Percentiles rank a stretch among this genome's conserved stretches.
Evolutionary conservation across 2,888 invertebrate genomes (phyloP).

Genomic region (Apamea monoglypha): DNA sequence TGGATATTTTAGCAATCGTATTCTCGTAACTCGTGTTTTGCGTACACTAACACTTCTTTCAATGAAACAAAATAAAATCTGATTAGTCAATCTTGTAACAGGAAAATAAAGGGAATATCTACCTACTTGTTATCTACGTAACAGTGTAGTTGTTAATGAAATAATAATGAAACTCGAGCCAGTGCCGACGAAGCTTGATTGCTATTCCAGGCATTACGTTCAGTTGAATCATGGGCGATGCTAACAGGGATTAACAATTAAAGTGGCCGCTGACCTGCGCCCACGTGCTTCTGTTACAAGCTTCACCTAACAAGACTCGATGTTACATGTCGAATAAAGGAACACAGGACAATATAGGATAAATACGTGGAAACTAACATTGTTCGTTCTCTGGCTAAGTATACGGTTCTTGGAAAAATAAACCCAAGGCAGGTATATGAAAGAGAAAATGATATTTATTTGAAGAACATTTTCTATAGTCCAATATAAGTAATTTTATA

Average conservation of each 20-base stretch:
- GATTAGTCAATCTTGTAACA: not conserved
- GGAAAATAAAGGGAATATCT: slow-evolving; percentile 15
- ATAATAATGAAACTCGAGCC: slow-evolving; percentile 48
- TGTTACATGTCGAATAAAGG: not conserved
- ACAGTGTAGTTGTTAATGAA: slow-evolving; percentile 43
- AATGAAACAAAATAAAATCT: not conserved
- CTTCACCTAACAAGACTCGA: slow-evolving; percentile 26
- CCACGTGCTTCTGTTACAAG: slow-evolving; percentile 58
- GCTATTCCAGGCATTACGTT: slow-evolving; percentile 61
- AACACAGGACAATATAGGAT: not conserved
- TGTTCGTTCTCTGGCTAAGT: not conserved
- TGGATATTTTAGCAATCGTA: not conserved
- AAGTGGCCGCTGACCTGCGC: slow-evolving; percentile 70
- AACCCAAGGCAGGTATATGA: not conserved
- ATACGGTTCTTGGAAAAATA: slow-evolving; percentile 1
- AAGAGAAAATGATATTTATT: slow-evolving; percentile 13
- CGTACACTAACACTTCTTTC: not conserved
- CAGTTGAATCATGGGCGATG: slow-evolving; percentile 61
- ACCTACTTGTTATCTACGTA: slow-evolving; percentile 16
- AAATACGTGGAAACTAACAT: not conserved
- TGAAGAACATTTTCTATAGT: not conserved
- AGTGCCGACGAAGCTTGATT: slow-evolving; percentile 57
- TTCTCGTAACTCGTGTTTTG: not conserved
- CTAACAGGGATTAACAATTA: slow-evolving; percentile 70
- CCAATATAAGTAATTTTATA: not conserved